Evolutionary conservation across 2,888 invertebrate species (phyloP).

Genomic region (Eutolmus rufibarbis): DNA sequence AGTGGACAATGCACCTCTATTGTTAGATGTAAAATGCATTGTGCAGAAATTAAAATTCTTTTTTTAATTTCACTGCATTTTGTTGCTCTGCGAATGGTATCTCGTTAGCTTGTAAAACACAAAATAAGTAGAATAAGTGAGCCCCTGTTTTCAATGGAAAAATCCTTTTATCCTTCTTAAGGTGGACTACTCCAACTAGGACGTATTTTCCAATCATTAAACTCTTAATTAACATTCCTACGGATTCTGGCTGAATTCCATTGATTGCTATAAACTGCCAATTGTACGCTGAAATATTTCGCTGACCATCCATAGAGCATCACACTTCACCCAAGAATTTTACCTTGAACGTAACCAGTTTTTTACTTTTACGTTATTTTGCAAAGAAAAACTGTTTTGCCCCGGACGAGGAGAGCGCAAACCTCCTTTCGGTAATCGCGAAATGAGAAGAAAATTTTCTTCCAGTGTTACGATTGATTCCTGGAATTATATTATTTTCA

Average conservation of each 20-base stretch:
- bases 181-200: not conserved
- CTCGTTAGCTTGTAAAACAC: not conserved
- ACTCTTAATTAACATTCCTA: constrained; percentile 36
- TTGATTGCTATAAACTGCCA: constrained; percentile 30
- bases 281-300: constrained; percentile 28
- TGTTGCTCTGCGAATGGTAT: not conserved
- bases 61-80: not conserved
- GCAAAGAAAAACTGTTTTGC: not conserved
- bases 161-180: constrained; percentile 14
- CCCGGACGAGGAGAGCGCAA: not conserved
- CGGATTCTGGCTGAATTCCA: constrained; percentile 18
- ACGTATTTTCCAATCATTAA: constrained; percentile 21
- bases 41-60: not conserved
- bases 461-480: constrained; percentile 7
- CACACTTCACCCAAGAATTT: constrained; percentile 3
- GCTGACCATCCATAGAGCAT: constrained; percentile 28
- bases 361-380: not conserved
- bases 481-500: constrained; percentile 29
- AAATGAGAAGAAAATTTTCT: constrained; percentile 17
- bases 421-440: constrained; percentile 20
- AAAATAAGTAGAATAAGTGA: not conserved
- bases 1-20: not conserved
- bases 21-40: not conserved
- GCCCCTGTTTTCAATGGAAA: not conserved
- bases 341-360: constrained; percentile 31